Evolutionary conservation across 2,113 vertebrate species (phyloP).

Genomic region (Poecile atricapillus): DNA sequence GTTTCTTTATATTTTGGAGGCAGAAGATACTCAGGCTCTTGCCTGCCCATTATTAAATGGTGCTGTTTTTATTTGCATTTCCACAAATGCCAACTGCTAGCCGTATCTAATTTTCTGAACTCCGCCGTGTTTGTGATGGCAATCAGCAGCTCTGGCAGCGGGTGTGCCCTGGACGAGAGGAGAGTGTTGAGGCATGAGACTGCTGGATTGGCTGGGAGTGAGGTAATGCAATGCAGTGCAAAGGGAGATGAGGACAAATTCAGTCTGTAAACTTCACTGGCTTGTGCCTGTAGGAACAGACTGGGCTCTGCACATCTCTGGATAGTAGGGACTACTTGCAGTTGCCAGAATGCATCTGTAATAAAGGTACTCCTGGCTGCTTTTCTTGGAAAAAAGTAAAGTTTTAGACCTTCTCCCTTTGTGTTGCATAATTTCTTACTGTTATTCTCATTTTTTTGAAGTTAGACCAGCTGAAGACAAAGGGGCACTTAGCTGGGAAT

Average conservation of each 20-base stretch:
- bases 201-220: constrained; percentile 66
- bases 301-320: not conserved
- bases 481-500: not conserved
- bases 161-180: not conserved
- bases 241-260: not conserved
- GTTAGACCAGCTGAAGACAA: not conserved
- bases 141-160: not conserved
- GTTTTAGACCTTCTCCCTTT: not conserved
- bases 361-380: not conserved
- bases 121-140: not conserved
- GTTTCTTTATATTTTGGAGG: not conserved
- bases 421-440: not conserved
- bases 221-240: constrained; percentile 63
- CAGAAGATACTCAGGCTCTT: not conserved
- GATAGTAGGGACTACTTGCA: not conserved
- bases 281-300: not conserved
- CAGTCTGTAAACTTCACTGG: not conserved
- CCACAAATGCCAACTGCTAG: not conserved
- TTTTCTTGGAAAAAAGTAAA: not conserved
- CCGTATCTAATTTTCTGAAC: not conserved
- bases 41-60: not conserved
- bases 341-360: not conserved
- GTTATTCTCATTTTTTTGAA: not conserved
- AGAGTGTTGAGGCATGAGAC: not conserved
- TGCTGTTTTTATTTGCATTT: not conserved